phyloP scores from a whole-genome alignment of 2,888 invertebrate genomes.

The Corbicula japonica region DNA sequence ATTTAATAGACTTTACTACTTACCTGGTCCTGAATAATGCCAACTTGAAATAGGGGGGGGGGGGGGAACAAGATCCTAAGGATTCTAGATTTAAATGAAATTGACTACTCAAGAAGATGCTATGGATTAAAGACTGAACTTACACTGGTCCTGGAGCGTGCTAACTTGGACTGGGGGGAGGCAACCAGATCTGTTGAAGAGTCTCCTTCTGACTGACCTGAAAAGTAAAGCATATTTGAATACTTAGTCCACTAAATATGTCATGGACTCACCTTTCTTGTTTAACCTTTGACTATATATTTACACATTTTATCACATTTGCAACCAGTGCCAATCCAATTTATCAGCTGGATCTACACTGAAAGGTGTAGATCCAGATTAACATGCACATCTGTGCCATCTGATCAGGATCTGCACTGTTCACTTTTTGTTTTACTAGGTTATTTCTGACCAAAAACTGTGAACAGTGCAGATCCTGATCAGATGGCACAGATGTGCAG shows the following conservation, averaged over 20 bases:
- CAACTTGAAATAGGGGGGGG: too few species aligned
- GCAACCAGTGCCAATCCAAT: not conserved
- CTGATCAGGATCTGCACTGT: not conserved
- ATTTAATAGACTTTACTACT: too few species aligned
- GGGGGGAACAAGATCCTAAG: too few species aligned
- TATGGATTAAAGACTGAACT: constrained; percentile 20
- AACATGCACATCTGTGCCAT: not conserved
- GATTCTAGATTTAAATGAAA: too few species aligned
- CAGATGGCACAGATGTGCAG: too few species aligned
- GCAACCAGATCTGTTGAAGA: constrained; percentile 39
- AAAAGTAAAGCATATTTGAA: too few species aligned
- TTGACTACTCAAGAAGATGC: too few species aligned
- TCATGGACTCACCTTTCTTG: not conserved
- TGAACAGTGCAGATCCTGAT: too few species aligned
- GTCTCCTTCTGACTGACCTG: constrained; percentile 64
- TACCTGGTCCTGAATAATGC: too few species aligned
- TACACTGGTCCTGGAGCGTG: constrained; percentile 61
- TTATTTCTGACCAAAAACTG: too few species aligned
- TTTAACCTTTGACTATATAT: not conserved
- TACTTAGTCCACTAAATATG: not conserved
- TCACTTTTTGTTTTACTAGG: too few species aligned
- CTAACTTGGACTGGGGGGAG: constrained; percentile 45
- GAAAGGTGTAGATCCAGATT: not conserved
- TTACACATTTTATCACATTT: too few species aligned
- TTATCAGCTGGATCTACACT: not conserved